Evolutionary conservation across 2,888 invertebrate genomes (phyloP).

Genomic region (Dilophus febrilis): DNA sequence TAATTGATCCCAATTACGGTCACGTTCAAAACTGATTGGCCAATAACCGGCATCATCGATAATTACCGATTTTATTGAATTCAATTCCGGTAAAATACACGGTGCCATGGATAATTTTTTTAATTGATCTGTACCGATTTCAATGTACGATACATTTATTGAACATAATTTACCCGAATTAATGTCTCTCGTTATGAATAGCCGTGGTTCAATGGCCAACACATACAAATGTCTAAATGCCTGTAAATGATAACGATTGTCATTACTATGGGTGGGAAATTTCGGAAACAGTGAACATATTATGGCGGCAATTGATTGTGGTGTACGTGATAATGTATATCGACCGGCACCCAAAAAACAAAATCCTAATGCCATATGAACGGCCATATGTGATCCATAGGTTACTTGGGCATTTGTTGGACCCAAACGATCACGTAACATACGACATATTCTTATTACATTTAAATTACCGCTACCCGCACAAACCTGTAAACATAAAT

Average conservation of each 20-base stretch:
- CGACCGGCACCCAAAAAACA: constrained; percentile 88
- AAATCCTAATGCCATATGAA: constrained; percentile 88
- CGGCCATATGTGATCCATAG: constrained; percentile 85
- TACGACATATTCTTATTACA: constrained; percentile 66
- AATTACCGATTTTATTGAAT: constrained; percentile 52
- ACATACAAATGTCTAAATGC: constrained; percentile 94
- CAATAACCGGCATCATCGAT: constrained; percentile 78
- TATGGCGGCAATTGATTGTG: constrained; percentile 74
- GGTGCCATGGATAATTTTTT: constrained; percentile 50
- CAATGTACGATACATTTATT: constrained; percentile 49
- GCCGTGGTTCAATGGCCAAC: constrained; percentile 76
- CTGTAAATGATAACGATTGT: constrained; percentile 94
- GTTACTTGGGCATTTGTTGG: constrained; percentile 52
- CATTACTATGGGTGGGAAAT: constrained; percentile 89
- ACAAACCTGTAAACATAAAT: constrained; percentile 50
- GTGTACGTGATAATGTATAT: constrained; percentile 64
- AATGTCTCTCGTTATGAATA: constrained; percentile 76
- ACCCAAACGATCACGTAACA: constrained; percentile 66
- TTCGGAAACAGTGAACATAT: constrained; percentile 92
- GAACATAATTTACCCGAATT: constrained; percentile 65
- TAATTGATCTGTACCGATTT: constrained; percentile 34
- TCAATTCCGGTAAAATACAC: constrained; percentile 68
- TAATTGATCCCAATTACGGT: constrained; percentile 69
- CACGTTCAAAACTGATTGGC: constrained; percentile 68
- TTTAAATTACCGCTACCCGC: constrained; percentile 82